Base-by-base conservation (phyloP, 2,888 invertebrate species). In the Pseudococcus viburni region DNA sequence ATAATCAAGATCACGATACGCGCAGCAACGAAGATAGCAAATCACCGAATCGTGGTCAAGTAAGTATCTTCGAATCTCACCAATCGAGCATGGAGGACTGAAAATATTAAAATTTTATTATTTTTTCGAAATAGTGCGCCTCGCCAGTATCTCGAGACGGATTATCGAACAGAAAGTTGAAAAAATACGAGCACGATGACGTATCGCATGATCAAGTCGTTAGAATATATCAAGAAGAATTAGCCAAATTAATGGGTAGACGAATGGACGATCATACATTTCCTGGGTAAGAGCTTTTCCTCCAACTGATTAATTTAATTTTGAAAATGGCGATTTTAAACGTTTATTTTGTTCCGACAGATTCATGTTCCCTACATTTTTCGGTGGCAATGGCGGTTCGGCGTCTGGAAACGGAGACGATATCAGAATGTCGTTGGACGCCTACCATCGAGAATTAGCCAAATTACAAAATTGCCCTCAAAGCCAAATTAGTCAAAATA, bases 181-280 rank as follows among this genome's bases (percentile, higher is more conserved):
- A 85, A 68, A 88, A 88, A 55, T 88, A 85, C 88, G 88, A 88
- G 9, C 88, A 96, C 91, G 97, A 96, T 92, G 98, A 98, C 93
- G 96, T 98, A 92, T 96, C 98, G 64, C 98, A 98, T 91, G 99
- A 99, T 91, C 98, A 98, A 92, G 97, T 98, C 91, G 95, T 96
- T 73, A 94, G 97, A 91, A 97, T 98, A 91, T 98, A 98, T 91
- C 98, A 98, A 91, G 98, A 98, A 91, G 98, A 99, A 91, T 93
- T 98, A 89, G 96, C 97, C 89, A 98, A 98, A 91, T 94, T 99
- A 88, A 97, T 98, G 95, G 96, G 95, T 84, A 93, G 95, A 90
- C 92, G 95, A 77, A 89, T 94, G 88, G 95, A 95, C 85, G 95
- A 96, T 90, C 91, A 90, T 85, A 93, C 90, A n/a, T 90, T 90